These are phyloP conservation scores for Channa striata DNA, from an alignment of 2,797 vertebrate genomes.

Conservation along the genomic window DNA sequence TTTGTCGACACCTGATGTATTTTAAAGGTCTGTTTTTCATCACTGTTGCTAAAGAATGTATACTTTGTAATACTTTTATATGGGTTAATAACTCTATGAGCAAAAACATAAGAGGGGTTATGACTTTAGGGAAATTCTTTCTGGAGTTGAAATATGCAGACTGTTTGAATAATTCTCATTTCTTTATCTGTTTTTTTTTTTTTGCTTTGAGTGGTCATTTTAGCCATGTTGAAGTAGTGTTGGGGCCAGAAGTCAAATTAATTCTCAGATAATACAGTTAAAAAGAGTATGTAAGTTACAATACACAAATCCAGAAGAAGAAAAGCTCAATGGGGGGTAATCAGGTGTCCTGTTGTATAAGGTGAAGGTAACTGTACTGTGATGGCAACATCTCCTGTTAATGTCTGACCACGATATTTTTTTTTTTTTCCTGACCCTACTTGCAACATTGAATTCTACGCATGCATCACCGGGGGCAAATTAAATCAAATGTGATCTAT, in stretches of 20 bases:
- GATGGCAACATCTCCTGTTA: not conserved
- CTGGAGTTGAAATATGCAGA: slow-evolving; percentile 4
- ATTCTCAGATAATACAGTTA: not conserved
- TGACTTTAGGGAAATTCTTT: slow-evolving; percentile 11
- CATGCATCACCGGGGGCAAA: not conserved
- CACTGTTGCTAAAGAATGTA: not conserved
- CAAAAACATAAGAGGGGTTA: not conserved
- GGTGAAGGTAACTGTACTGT: not conserved
- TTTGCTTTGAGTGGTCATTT: not conserved
- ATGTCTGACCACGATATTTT: not conserved
- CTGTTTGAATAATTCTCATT: no score
- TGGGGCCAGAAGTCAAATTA: not conserved
- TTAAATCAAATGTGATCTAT: not conserved
- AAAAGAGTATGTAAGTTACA: no score
- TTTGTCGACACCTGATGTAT: not conserved
- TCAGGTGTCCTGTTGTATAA: not conserved
- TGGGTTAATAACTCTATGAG: not conserved
- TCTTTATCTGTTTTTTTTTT: no score
- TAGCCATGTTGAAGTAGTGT: not conserved
- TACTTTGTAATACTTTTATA: not conserved
- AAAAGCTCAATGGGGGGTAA: no score
- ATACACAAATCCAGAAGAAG: not conserved
- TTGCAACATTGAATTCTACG: not conserved
- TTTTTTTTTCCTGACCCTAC: no score
- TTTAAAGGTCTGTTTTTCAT: not conserved